Base-by-base conservation (phyloP, 2,113 vertebrate genomes). In the Baryphthengus martii region DNA sequence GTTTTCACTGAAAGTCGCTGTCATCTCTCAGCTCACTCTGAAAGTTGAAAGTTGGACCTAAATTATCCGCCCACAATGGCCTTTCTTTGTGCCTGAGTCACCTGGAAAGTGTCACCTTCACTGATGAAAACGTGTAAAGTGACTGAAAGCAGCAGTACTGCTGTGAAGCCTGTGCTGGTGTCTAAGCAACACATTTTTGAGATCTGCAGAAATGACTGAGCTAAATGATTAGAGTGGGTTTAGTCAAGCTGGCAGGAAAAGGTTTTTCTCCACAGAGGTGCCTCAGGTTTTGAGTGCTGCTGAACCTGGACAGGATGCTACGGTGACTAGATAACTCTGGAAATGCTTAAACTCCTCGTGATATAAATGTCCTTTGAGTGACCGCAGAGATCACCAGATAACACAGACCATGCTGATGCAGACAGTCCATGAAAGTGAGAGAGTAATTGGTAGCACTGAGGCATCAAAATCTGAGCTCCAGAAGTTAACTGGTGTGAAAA, bases 301-400 rank as follows among this genome's bases (percentile, higher is more conserved):
- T 82, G 82, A 70, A 88, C 40, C 9, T 52, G 66, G 28, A 55
- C 45, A 80, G 83, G 68, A 67, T 70, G 45, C 63, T 73, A 35
- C 26, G 14, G 73, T 2, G 8, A 93, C 68, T 80, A 59, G 44
- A 63, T 81, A 90, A 67, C 56, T 82, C 88, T 93, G 65, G 76
- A 95, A 95, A 90, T 65, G 42, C 42, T 61, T 78, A 21, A 78
- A 49, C 44, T 63, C 66, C 52, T 42, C 1, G 1, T 73, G 50
- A 33, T 59, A 72, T 71, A 74, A 90, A 87, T n/a, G 76, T 90
- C 91, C 93, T 87, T 75, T 81, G 47, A 84, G 89, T 74, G 80
- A 92, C 94, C 76, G 87, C 91, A 89, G 80, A 91, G 80, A 93
- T 95, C 76, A 87, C 45, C 52, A 81, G 76, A 78, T 95, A 92